phyloP scores from a whole-genome alignment of 2,797 vertebrate species.

The Acropternis orthonyx region DNA sequence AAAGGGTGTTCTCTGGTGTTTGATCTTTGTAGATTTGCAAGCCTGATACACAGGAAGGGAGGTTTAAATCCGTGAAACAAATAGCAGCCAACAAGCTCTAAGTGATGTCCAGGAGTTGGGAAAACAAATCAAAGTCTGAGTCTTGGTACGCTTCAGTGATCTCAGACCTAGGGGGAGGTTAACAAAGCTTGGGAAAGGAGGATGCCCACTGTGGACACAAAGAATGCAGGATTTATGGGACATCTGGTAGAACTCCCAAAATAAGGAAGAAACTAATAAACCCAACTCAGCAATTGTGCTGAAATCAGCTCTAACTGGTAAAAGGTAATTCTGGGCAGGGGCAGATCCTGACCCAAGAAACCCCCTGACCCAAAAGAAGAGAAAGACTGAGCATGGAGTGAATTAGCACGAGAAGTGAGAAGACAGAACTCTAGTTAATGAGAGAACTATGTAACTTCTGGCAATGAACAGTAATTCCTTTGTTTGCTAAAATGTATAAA shows the following conservation, averaged over 20 bases:
- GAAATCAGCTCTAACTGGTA: background rate
- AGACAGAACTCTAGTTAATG: too few relatives aligned
- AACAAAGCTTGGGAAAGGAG: background rate
- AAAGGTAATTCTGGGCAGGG: background rate
- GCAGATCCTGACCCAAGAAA: background rate
- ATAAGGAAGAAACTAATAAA: background rate
- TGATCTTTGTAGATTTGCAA: background rate
- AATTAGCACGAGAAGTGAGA: background rate
- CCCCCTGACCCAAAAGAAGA: background rate
- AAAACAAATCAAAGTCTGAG: background rate
- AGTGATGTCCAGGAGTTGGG: background rate
- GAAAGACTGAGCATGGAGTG: background rate
- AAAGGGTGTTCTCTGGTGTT: background rate
- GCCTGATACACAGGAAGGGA: background rate
- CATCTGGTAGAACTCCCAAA: background rate
- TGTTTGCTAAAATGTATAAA: too few relatives aligned
- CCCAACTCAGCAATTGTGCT: background rate
- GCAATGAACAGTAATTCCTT: too few relatives aligned
- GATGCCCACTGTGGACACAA: background rate
- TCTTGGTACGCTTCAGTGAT: background rate
- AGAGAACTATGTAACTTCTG: too few relatives aligned
- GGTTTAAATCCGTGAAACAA: background rate
- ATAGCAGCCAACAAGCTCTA: background rate
- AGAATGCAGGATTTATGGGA: background rate
- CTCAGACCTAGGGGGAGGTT: background rate